Evolutionary conservation across 2,113 vertebrate genomes (phyloP).

Genomic region (Phodopus roborovskii): DNA sequence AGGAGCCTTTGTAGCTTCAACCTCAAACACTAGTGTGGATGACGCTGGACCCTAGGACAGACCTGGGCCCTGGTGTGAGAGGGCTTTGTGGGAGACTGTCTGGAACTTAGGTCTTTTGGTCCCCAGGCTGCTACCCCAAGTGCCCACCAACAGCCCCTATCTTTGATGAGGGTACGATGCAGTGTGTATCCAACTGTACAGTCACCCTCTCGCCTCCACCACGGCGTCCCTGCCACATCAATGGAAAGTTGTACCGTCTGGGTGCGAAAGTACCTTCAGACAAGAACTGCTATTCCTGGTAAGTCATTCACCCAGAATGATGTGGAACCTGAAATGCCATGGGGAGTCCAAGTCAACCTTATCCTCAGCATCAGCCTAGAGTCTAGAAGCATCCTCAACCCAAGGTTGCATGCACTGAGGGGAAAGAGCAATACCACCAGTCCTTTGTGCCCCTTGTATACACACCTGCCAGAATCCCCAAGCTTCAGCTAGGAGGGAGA

Average conservation of each 20-base stretch:
- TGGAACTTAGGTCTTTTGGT: not conserved
- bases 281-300: constrained; percentile 92
- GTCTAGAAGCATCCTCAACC: not conserved
- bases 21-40: rapidly evolving
- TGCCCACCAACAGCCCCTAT: constrained; percentile 90
- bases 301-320: not conserved
- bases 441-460: constrained; percentile 91
- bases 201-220: rapidly evolving
- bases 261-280: constrained; percentile 83
- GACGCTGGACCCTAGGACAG: not conserved
- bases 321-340: rapidly evolving
- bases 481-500: constrained; percentile 81
- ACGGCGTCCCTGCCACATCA: constrained; percentile 85
- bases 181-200: constrained; percentile 90
- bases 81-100: rapidly evolving
- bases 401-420: not conserved
- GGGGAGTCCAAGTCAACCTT: rapidly evolving
- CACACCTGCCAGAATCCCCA: constrained; percentile 93
- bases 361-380: no score
- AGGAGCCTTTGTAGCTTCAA: not conserved
- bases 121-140: constrained; percentile 94
- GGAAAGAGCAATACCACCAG: constrained; percentile 92
- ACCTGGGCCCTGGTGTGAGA: not conserved
- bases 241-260: constrained; percentile 86
- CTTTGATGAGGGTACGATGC: constrained; percentile 95